These are phyloP conservation scores for Hemibates koningsi DNA, from an alignment of 2,113 vertebrate genomes.

Conservation along the genomic window DNA sequence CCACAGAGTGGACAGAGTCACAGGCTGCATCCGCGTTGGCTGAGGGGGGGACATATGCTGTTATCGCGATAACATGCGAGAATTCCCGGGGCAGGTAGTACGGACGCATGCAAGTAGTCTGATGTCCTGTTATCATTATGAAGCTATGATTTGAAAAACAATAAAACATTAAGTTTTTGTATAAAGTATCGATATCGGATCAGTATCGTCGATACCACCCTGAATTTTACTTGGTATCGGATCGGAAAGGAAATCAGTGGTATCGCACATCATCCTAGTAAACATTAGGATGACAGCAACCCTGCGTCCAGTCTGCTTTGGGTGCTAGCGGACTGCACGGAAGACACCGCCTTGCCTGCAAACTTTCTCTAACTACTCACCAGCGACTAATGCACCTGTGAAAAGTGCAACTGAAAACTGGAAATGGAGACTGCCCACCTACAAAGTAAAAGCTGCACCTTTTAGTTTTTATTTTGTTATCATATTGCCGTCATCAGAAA, in stretches of 20 bases:
- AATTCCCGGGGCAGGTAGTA: too few relatives aligned
- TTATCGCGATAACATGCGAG: too few relatives aligned
- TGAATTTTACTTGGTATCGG: not conserved
- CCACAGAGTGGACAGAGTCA: too few relatives aligned
- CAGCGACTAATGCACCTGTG: fast-evolving
- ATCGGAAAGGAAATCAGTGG: not conserved
- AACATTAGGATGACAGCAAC: not conserved
- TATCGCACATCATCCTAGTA: not conserved
- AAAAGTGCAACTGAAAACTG: not conserved
- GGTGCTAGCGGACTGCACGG: not conserved
- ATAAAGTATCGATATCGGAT: fast-evolving
- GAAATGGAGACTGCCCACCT: not conserved
- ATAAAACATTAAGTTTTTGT: not conserved
- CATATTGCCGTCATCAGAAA: not conserved
- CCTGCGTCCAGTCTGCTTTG: not conserved
- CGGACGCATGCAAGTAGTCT: not conserved
- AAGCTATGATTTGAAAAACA: not conserved
- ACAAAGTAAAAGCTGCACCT: not conserved
- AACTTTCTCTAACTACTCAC: not conserved
- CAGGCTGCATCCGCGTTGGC: too few relatives aligned
- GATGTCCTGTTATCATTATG: not conserved
- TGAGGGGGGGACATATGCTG: too few relatives aligned
- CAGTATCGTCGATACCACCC: not conserved
- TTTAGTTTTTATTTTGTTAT: not conserved
- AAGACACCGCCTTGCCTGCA: not conserved